Evolutionary conservation across 2,888 invertebrate species (phyloP).

Genomic region (Emmelina monodactyla): DNA sequence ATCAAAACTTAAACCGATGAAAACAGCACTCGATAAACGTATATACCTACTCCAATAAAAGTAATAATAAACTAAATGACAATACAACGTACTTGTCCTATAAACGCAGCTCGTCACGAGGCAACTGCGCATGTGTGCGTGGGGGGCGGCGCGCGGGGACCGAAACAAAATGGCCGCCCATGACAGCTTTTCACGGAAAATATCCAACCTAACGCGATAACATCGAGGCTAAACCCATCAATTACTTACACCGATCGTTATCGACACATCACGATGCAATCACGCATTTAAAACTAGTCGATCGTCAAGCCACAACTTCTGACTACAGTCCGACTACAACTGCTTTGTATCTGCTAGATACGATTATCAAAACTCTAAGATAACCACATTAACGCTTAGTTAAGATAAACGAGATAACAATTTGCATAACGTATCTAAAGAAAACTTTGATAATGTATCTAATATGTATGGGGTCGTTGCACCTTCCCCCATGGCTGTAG

Average conservation of each 20-base stretch:
- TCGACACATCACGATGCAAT: constrained; percentile 5
- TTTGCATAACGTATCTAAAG: constrained; percentile 60
- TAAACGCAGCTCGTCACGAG: constrained; percentile 16
- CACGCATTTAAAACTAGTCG: neutral
- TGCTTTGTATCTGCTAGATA: constrained; percentile 49
- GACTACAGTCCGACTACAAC: constrained; percentile 35
- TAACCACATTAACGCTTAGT: constrained; percentile 54
- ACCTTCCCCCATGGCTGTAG: constrained; percentile 18
- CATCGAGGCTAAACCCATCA: constrained; percentile 51
- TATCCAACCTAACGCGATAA: constrained; percentile 55
- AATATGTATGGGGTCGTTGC: constrained; percentile 43
- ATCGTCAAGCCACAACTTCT: constrained; percentile 7
- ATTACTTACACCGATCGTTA: constrained; percentile 41
- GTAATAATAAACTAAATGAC: too few species aligned
- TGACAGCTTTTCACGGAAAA: constrained; percentile 54
- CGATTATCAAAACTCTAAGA: constrained; percentile 35
- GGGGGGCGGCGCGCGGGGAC: constrained; percentile 16
- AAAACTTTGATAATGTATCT: constrained; percentile 31
- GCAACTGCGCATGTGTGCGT: constrained; percentile 5
- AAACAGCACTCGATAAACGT: too few species aligned
- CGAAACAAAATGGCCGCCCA: neutral
- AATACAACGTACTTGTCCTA: constrained; percentile 5
- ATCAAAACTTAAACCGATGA: too few species aligned
- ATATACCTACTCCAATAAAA: too few species aligned
- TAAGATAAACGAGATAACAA: constrained; percentile 62